Evolutionary conservation across 2,113 vertebrate genomes (phyloP), one percentile per base, ranked within the genome.

Genomic region (Pseudorectes ferrugineus): DNA sequence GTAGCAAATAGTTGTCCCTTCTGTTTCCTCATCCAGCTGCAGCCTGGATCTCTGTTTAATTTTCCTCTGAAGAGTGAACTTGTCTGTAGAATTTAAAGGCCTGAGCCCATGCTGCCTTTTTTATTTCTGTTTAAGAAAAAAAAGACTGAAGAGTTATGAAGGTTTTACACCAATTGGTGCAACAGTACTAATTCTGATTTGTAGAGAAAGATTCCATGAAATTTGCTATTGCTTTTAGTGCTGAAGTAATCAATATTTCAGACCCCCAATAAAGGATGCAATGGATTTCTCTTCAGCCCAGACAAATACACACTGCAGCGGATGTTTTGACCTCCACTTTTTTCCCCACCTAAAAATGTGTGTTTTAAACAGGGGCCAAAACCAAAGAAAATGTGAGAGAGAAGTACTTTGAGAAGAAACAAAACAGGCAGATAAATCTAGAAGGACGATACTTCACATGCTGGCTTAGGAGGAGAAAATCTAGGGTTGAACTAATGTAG

Each of bases 1-100:
- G 66, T 4, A 93, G 71, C 87, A 95, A 96, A 92, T 49, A 70
- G 57, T n/a, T 95, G 90, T 91, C 76, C 86, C 74, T 96, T 84
- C 65, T 89, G 83, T 94, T 96, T 97, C 96, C 95, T 95, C 22
- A 74, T 19, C 73, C 73, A 84, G 79, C 71, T 82, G 70, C 52
- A 79, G 77, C 33, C 35, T 87, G 73, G 23, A 75, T 81, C 25
- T 71, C 14, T 68, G 25, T 74, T 88, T 88, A 49, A 71, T 55
- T 95, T 75, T 78, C 65, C 31, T 83, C 85, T 62, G 46, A 91
- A 58, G 45, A 77, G 35, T 52, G 26, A 75, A 89, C 35, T 83
- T 89, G 49, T 80, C 74, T 82, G 42, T 43, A 52, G 48, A 2
- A 8, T 68, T 92, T 66, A 45, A 49, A 84, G 63, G 45, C 36